Conservation (phyloP, 2,888 invertebrate genomes). For the Eustalomyia histrio region DNA sequence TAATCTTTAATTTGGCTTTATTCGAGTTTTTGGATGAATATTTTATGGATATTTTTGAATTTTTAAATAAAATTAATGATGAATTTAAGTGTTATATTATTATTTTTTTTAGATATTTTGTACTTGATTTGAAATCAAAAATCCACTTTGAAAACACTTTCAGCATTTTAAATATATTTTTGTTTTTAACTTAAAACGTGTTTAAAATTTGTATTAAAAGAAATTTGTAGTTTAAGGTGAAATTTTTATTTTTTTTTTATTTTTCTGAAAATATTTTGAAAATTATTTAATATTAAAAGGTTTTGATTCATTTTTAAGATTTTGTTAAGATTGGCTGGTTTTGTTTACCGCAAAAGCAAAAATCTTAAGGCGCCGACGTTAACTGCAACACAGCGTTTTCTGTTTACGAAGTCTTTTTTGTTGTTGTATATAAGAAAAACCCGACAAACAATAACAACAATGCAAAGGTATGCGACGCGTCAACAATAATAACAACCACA, state of each 20-base stretch:
- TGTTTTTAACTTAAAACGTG: constrained; percentile 44
- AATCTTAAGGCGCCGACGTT: constrained; percentile 22
- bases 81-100: background rate
- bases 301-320: background rate
- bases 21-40: background rate
- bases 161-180: constrained; percentile 35
- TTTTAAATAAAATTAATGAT: background rate
- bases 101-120: background rate
- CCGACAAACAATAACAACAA: constrained; percentile 42
- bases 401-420: constrained; percentile 19
- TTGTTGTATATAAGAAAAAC: constrained; percentile 1
- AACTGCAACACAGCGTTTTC: constrained; percentile 23
- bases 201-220: constrained; percentile 55
- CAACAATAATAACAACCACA: constrained; percentile 41
- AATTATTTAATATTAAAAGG: too few species aligned
- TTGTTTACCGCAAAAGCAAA: constrained; percentile 19
- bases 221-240: constrained; percentile 45
- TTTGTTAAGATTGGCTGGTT: constrained; percentile 16
- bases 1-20: too few species aligned
- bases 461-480: constrained; percentile 63
- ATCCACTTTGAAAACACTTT: constrained; percentile 22
- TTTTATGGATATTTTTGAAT: constrained; percentile 4
- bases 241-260: constrained; percentile 35
- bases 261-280: too few species aligned
- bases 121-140: background rate